Percentiles rank a stretch among this genome's conserved stretches.
phyloP scores from a whole-genome alignment of 1,140 invertebrate genomes.

The Planococcus citri region DNA sequence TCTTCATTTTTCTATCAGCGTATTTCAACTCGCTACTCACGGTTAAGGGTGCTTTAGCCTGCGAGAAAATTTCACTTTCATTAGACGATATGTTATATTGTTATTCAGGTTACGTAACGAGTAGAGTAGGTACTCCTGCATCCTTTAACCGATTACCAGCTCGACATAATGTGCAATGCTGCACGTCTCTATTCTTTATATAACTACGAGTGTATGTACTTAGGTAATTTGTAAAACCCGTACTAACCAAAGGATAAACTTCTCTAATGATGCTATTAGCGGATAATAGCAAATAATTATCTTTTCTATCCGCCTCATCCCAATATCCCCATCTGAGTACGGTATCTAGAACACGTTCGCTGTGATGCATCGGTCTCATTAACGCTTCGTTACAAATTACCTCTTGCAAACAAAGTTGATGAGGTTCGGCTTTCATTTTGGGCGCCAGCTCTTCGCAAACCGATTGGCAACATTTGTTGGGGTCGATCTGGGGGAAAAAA shows the following conservation, averaged over 20 bases:
- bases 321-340: slow-evolving; percentile 68
- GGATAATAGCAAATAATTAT: slow-evolving; percentile 63
- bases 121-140: too few relatives aligned
- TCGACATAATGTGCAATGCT: too few relatives aligned
- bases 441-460: slow-evolving; percentile 51
- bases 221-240: too few relatives aligned
- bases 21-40: slow-evolving; percentile 59
- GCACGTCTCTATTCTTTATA: too few relatives aligned
- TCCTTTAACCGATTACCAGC: too few relatives aligned
- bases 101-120: too few relatives aligned
- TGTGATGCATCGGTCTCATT: slow-evolving; percentile 60
- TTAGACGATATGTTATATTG: too few relatives aligned
- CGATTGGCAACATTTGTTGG: slow-evolving; percentile 59
- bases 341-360: slow-evolving; percentile 56
- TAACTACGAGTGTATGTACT: too few relatives aligned
- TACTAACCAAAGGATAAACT: slow-evolving; percentile 38
- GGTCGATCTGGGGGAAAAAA: slow-evolving; percentile 47
- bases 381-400: slow-evolving; percentile 56
- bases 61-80: slow-evolving; percentile 25
- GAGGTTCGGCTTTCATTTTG: slow-evolving; percentile 43
- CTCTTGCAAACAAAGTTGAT: slow-evolving; percentile 59
- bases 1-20: slow-evolving; percentile 59
- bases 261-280: slow-evolving; percentile 40
- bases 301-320: slow-evolving; percentile 64
- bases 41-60: slow-evolving; percentile 43